These are phyloP conservation scores for Ophthalmolycus amberensis DNA, from an alignment of 2,113 vertebrate genomes.

Conservation along the genomic window DNA sequence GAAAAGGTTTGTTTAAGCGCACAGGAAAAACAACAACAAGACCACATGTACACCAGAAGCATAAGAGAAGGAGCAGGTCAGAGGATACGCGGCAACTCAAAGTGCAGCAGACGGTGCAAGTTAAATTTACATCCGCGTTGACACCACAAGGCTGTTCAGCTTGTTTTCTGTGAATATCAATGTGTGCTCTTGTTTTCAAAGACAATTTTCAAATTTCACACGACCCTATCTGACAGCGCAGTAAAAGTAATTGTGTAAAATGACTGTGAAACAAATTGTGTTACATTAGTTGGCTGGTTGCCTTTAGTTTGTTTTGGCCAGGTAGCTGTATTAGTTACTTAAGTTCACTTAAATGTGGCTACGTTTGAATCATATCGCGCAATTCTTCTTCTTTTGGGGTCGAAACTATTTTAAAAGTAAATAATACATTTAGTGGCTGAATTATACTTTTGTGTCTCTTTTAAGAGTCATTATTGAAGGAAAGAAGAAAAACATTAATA, in stretches of 20 bases:
- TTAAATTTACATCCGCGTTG: background rate
- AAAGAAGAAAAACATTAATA: background rate
- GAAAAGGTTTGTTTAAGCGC: background rate
- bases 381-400: background rate
- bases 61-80: background rate
- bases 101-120: conserved; percentile 1
- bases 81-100: background rate
- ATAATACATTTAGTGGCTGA: background rate
- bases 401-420: background rate
- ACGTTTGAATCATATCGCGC: background rate
- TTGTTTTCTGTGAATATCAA: background rate
- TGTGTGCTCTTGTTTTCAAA: background rate
- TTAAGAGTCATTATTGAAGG: background rate
- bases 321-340: background rate
- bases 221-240: background rate
- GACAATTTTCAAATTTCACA: background rate
- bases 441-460: background rate
- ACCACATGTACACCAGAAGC: background rate
- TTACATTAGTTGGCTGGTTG: background rate
- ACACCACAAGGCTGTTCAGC: background rate
- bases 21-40: background rate
- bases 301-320: background rate
- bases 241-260: background rate
- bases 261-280: background rate
- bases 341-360: background rate